These are phyloP conservation scores for Vidua chalybeata DNA, from an alignment of 2,113 vertebrate genomes.

Conservation along the genomic window DNA sequence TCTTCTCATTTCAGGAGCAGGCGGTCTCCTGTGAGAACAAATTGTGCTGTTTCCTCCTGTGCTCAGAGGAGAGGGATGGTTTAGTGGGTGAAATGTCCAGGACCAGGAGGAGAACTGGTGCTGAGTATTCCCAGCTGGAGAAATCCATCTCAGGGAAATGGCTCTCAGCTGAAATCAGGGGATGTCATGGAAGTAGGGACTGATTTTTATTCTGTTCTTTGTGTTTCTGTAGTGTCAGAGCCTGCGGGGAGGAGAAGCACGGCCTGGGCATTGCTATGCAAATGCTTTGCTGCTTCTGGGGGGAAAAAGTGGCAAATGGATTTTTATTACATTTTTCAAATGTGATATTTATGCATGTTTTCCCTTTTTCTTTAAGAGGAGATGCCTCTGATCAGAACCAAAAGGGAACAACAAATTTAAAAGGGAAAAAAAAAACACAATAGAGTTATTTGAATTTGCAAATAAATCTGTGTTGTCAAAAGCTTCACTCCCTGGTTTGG, in stretches of 20 bases:
- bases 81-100: constrained; percentile 57
- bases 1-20: constrained; percentile 67
- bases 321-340: not conserved
- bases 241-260: not conserved
- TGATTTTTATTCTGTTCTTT: not conserved
- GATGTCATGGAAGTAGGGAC: not conserved
- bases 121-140: constrained; percentile 27
- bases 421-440: not conserved
- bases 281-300: not conserved
- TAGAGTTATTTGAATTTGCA: not conserved
- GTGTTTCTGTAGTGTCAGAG: not conserved
- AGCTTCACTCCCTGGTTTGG: not conserved
- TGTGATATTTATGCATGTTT: not conserved
- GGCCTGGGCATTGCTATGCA: not conserved
- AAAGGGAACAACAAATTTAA: not conserved
- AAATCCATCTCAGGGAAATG: constrained; percentile 62
- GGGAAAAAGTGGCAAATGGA: not conserved
- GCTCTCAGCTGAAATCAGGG: constrained; percentile 40
- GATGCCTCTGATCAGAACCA: not conserved
- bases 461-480: not conserved
- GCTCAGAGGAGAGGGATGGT: constrained; percentile 58
- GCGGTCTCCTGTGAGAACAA: constrained; percentile 50
- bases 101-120: constrained; percentile 48
- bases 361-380: not conserved
- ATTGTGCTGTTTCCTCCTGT: constrained; percentile 67